These are phyloP conservation scores for Anodontia alba DNA, from an alignment of 2,888 invertebrate genomes.

Conservation along the genomic window DNA sequence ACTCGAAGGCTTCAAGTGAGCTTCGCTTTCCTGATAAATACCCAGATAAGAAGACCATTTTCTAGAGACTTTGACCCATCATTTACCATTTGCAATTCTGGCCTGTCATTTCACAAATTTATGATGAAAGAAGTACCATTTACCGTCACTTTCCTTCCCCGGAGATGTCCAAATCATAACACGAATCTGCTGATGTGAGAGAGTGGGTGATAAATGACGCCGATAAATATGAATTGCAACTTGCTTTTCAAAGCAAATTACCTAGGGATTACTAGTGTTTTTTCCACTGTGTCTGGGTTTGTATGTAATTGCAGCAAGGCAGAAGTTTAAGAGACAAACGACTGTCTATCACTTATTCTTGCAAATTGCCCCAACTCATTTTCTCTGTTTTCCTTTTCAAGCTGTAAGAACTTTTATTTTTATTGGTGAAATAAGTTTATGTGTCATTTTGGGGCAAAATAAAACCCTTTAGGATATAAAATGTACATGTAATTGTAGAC, in stretches of 20 bases:
- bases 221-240: slow-evolving; percentile 53
- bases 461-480: too few relatives aligned
- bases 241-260: slow-evolving; percentile 51
- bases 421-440: too few relatives aligned
- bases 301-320: neutral
- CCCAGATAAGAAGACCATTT: slow-evolving; percentile 55
- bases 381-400: too few relatives aligned
- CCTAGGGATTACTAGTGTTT: slow-evolving; percentile 1
- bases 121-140: slow-evolving; percentile 65
- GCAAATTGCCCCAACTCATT: too few relatives aligned
- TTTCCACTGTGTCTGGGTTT: neutral
- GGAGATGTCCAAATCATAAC: slow-evolving; percentile 46
- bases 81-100: slow-evolving; percentile 64
- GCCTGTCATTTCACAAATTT: slow-evolving; percentile 64
- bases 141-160: slow-evolving; percentile 48
- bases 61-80: slow-evolving; percentile 57
- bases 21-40: slow-evolving; percentile 56
- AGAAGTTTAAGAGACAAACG: neutral
- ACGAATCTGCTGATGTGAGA: slow-evolving; percentile 46
- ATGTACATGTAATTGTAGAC: too few relatives aligned
- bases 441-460: too few relatives aligned
- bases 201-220: slow-evolving; percentile 60
- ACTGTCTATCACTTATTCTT: too few relatives aligned
- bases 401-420: too few relatives aligned
- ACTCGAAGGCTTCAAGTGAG: slow-evolving; percentile 29